Conservation (phyloP, 2,797 vertebrate genomes). For the Pitangus sulphuratus region DNA sequence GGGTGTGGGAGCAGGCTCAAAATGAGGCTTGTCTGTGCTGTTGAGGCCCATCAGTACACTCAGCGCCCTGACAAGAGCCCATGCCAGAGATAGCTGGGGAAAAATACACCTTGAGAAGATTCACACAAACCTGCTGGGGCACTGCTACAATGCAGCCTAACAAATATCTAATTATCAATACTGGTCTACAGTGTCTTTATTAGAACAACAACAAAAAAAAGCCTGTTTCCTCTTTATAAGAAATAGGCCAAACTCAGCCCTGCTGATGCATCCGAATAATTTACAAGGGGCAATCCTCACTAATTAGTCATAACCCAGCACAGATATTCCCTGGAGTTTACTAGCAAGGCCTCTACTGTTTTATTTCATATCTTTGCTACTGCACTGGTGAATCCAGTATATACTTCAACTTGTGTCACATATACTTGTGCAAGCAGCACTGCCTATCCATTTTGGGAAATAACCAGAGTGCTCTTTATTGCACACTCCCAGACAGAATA, state of each 20-base stretch:
- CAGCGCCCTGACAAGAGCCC: neutral
- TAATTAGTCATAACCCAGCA: neutral
- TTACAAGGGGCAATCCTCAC: neutral
- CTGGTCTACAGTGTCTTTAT: neutral
- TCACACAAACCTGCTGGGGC: neutral
- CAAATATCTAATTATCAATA: neutral
- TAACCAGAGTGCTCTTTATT: neutral
- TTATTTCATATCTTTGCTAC: neutral
- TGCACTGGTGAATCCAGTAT: neutral
- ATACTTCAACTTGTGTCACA: neutral
- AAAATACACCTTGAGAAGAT: neutral
- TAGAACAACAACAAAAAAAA: neutral
- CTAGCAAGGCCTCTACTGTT: neutral
- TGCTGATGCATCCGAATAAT: neutral
- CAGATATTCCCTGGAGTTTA: neutral
- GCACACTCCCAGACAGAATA: neutral
- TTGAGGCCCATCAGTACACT: accelerated
- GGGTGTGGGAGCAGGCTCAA: neutral
- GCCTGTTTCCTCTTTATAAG: neutral
- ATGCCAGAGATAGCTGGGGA: accelerated
- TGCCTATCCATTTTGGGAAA: neutral
- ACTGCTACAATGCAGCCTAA: neutral
- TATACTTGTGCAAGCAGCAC: neutral
- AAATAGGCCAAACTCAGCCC: neutral
- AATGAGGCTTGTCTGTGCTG: neutral